phyloP scores from a whole-genome alignment of 2,888 invertebrate species.

The Epinotia bilunana region DNA sequence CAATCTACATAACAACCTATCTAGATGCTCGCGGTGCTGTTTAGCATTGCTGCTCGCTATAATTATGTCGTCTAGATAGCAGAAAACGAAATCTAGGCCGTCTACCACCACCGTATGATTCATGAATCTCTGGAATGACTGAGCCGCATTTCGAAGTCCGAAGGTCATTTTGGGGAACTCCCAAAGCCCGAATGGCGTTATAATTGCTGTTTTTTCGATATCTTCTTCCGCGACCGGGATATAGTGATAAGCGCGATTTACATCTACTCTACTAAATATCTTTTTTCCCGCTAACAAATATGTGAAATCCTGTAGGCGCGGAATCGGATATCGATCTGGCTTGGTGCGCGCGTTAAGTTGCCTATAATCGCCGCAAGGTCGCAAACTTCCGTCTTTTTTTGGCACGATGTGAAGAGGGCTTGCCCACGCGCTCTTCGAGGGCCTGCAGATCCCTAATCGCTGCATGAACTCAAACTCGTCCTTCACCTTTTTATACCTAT shows the following conservation, averaged over 20 bases:
- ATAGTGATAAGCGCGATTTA: neutral
- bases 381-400: too few relatives aligned
- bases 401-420: too few relatives aligned
- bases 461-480: too few relatives aligned
- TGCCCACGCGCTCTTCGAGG: too few relatives aligned
- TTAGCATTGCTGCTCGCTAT: neutral
- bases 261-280: conserved; percentile 3
- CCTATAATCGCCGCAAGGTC: too few relatives aligned
- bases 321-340: conserved; percentile 57
- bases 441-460: too few relatives aligned
- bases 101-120: conserved; percentile 1
- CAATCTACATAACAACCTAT: neutral
- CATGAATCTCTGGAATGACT: neutral
- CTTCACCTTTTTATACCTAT: too few relatives aligned
- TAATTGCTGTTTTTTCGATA: conserved; percentile 6
- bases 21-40: conserved; percentile 2
- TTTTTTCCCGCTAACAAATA: conserved; percentile 27
- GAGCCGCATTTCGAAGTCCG: conserved; percentile 3
- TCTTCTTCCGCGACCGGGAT: conserved; percentile 3
- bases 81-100: neutral
- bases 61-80: conserved; percentile 1
- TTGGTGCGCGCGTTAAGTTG: too few relatives aligned
- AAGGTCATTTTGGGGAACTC: conserved; percentile 1
- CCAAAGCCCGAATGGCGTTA: conserved; percentile 2
- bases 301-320: conserved; percentile 33